These are phyloP conservation scores for Psix sp. DNA, from an alignment of 1,140 invertebrate genomes.

Conservation along the genomic window DNA sequence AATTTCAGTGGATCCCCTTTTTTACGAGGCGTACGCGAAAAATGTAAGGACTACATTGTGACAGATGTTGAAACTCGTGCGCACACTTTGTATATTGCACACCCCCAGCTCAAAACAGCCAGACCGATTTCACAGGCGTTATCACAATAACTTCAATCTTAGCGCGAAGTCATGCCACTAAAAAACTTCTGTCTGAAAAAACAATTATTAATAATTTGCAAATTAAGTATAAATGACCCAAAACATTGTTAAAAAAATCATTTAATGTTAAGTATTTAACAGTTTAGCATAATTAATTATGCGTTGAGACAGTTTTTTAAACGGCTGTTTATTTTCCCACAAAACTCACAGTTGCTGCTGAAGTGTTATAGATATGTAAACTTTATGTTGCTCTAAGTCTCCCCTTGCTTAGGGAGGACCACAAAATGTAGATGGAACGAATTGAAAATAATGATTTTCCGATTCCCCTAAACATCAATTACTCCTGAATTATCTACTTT, in stretches of 20 bases:
- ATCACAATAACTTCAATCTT: no score
- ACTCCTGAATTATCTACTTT: not conserved
- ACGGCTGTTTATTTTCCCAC: conserved; percentile 21
- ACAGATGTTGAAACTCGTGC: conserved; percentile 48
- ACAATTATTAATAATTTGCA: no score
- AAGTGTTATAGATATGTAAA: conserved; percentile 9
- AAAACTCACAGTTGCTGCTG: conserved; percentile 5
- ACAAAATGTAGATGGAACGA: conserved; percentile 2
- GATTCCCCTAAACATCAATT: conserved; percentile 6
- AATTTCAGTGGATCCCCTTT: conserved; percentile 41
- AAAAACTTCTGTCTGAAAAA: no score
- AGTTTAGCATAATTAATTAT: no score
- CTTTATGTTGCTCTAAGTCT: conserved; percentile 6
- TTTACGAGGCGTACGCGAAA: conserved; percentile 6
- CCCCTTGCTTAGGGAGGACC: not conserved
- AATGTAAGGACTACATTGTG: conserved; percentile 30
- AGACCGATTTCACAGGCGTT: no score
- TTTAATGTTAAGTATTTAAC: no score
- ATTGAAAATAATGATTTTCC: conserved; percentile 13
- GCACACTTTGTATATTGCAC: conserved; percentile 36
- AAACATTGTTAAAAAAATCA: no score
- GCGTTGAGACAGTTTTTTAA: no score
- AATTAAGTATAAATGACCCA: no score
- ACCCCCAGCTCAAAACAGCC: conserved; percentile 22
- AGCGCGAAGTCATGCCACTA: no score